Base-by-base conservation (phyloP, 2,113 vertebrate species). In the Eulacestoma nigropectus region DNA sequence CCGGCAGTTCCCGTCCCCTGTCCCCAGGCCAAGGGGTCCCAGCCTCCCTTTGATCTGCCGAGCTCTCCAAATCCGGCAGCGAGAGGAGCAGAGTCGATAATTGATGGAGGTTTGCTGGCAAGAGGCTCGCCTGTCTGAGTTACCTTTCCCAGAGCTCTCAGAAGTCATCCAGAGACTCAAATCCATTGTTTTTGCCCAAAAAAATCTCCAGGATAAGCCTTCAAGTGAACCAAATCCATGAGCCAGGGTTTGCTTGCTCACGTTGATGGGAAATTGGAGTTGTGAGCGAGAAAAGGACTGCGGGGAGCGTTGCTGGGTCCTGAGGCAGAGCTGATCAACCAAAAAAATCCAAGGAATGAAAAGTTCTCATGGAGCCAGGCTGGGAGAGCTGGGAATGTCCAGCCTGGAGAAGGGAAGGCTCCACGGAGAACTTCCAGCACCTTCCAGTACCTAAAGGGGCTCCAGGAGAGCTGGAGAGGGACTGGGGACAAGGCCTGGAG, bases 341-440 rank as follows among this genome's bases (percentile, higher is more conserved):
- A 15, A 23, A 47, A 49, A 6, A 3, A 27, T 19, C 8, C 37
- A 33, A 8, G 27, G 33, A 37, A 67, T 33, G 68, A 29, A 37
- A 65, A 59, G 41, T 44, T 57, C 50, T 50, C 18, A 4, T 2
- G 59, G 10, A 65, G 14, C 4, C 50, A 73, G 50, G 42, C 75
- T 73, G 76, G 50, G 14, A 57, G 35, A 35, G 35, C 35, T 57
- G 49, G 57, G 30, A 37, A n/a, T 47, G 56, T 7, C 16, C 55
- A 39, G 4, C 33, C 56, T 49, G 67, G 57, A 88, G 57, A 63
- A 30, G 32, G 10, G 65, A 46, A 46, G 1, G 1, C 0, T 41
- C 16, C 64, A 46, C 56, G 29, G 44, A 44, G 3, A 5, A 0
- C 64, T 87, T 0, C 0, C 4, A 59, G 78, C 1, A 3, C 44